Base-by-base conservation (phyloP, 2,888 invertebrate genomes). In the Agrotis exclamationis region DNA sequence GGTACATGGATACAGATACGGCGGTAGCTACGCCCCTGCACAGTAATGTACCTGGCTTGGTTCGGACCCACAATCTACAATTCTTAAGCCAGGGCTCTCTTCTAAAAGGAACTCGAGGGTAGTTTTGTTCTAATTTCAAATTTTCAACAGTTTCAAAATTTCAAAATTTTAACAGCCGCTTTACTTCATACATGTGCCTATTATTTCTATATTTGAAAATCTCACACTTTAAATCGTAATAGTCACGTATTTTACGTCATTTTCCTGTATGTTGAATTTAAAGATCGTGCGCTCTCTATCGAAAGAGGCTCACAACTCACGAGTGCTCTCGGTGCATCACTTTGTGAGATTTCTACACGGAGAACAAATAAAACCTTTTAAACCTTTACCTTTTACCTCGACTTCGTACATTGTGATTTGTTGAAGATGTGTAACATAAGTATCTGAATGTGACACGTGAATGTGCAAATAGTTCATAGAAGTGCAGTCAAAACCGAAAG, bases 311-410 rank as follows among this genome's bases (percentile, higher is more conserved):
- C 72, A 76, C 47, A 54, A 66, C 24, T 70, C 44, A 22, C 51
- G 70, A 85, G 88, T 72, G 81, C 78, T 71, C 86, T 86, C 50
- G 53, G 22, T 71, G 79, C 77, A 80, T 78, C 78, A 82, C 85
- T 84, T 78, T 79, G 79, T 70, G 63, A 48, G 71, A 69, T 74
- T 82, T 70, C 58, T 68, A 73, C 20, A n/a, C 51, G 62, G 45
- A 71, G 82, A 79, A 82, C 76, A 84, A 83, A 84, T 83, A 81
- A 67, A 75, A 69, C 51, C 48, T 63, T 63, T 63, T 60, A 80
- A 70, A 73, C 74, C 39, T 39, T 39, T 39, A 28, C 5, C 28
- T 28, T 28, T 28, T 28, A 39, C 11, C 60, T 67, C 39, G 63
- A 70, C 28, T 56, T 58, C 47, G 67, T 72, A 72, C 33, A 57